Evolutionary conservation across 2,888 invertebrate genomes (phyloP), one percentile per base, ranked within the genome.

Genomic region (Torymus texanus): DNA sequence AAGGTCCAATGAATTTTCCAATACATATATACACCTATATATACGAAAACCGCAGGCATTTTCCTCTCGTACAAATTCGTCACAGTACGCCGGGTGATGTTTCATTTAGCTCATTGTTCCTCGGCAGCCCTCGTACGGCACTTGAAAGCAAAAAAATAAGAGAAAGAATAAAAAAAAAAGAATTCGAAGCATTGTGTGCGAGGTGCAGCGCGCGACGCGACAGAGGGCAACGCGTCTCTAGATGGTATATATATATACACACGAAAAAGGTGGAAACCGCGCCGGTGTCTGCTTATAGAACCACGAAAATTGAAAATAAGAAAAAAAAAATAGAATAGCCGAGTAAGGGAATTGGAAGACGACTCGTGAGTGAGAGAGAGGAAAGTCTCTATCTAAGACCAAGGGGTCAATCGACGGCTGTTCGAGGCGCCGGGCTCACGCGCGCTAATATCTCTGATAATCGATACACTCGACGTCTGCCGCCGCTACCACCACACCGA

Each of bases 361-460:
- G 8, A 41, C 41, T 41, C 41, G 41, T 8, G 62, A 51, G 56
- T 2, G 53, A 5, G 10, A 29, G 62, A 67, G 50, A 29, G 67
- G 41, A 41, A 41, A 41, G 41, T 41, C 41, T 41, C 41, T 41
- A 41, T 41, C 41, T 41, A 41, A 41, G 41, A 41, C 41, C 41
- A 8, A 1, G 41, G 41, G 41, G 41, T 41, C 41, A 41, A 72
- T 63, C 79, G 75, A 78, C 16, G 21, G 8, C 51, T 41, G 41
- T 8, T 41, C 41, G 61, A 74, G 81, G 74, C 67, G 81, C 29
- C 70, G 24, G 53, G 56, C 51, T 72, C 59, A 59, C 53, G 59
- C 59, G 79, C 78, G 78, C 66, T 79, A 71, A 74, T 59, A 59
- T 59, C 68, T 68, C 66, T 68, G 83, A 78, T 78, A 83, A 77